Percentiles rank a stretch among this genome's conserved stretches.
phyloP scores from a whole-genome alignment of 2,113 vertebrate genomes.

The Vimba vimba region DNA sequence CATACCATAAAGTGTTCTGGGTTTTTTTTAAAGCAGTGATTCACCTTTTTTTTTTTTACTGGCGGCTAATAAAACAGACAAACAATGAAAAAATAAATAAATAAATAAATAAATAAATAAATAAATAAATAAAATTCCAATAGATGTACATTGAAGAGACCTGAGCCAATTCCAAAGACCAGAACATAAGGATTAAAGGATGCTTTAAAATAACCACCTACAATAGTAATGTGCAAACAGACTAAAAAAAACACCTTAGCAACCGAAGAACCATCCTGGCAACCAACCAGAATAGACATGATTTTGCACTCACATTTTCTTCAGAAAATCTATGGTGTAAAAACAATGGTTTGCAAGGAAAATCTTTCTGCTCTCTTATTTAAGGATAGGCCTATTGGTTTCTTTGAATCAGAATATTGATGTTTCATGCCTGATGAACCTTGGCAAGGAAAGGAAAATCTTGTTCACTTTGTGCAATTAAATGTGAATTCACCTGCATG shows the following conservation, averaged over 20 bases:
- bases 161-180: too few species aligned
- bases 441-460: background rate
- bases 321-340: background rate
- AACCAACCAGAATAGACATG: background rate
- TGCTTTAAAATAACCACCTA: background rate
- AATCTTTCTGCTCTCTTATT: background rate
- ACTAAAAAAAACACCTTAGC: background rate
- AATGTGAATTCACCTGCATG: background rate
- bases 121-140: too few species aligned
- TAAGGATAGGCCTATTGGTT: background rate
- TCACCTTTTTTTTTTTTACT: background rate
- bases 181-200: background rate
- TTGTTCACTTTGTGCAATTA: constrained; percentile 2
- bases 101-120: too few species aligned
- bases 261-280: background rate
- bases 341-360: background rate
- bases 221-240: background rate
- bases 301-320: background rate
- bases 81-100: too few species aligned
- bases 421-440: constrained; percentile 2
- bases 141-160: background rate
- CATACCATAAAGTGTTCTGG: background rate
- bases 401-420: background rate
- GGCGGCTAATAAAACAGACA: background rate
- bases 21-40: background rate